Base-by-base conservation (phyloP, 1,140 invertebrate genomes). In the Lordiphosa mommai region DNA sequence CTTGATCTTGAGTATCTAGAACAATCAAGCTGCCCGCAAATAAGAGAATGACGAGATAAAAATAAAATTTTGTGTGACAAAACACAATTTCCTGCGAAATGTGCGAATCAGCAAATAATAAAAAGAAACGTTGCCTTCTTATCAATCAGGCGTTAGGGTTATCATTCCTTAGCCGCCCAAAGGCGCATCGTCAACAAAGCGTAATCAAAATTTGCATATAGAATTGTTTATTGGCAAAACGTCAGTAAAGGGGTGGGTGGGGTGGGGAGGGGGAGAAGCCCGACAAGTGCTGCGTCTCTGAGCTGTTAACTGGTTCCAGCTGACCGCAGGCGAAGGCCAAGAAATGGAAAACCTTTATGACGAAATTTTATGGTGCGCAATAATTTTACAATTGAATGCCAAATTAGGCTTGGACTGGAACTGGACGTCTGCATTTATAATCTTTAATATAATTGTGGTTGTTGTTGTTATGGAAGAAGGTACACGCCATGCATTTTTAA, bases 331-430 rank as follows among this genome's bases (percentile, higher is more conserved):
- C 71, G 74, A 79, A 79, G 74, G 74, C 76, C 73, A 29, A 40
- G 33, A 53, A 56, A 56, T 56, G 65, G 50, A 70, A 59, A 49
- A 70, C 72, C 68, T 66, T 82, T 80, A 71, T 76, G 76, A 71
- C 61, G 66, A 82, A 80, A 80, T 71, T 23, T 67, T 63, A 80
- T 80, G 20, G 40, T 23, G 71, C 71, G 66, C 61, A 76, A 63
- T 70, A 33, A 61, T 68, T 71, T 74, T 60, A 58, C 76, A 82
- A 80, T 82, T 82, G 76, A 76, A 82, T 74, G 70, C 65, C 70
- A 80, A 82, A 82, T 80, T 61, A 59, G 60, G 76, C 50, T 43
- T 23, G 20, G 40, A 43, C 40, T 43, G 40, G 40, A 43, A 43
- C 40, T 66, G 63, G 61, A 67, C 52, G 63, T 67, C 63, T 67